A percentile compares a stretch with the other conserved stretches of the same genome.
These are phyloP conservation scores for Microplitis mediator DNA, from an alignment of 1,140 invertebrate species.

Conservation along the genomic window DNA sequence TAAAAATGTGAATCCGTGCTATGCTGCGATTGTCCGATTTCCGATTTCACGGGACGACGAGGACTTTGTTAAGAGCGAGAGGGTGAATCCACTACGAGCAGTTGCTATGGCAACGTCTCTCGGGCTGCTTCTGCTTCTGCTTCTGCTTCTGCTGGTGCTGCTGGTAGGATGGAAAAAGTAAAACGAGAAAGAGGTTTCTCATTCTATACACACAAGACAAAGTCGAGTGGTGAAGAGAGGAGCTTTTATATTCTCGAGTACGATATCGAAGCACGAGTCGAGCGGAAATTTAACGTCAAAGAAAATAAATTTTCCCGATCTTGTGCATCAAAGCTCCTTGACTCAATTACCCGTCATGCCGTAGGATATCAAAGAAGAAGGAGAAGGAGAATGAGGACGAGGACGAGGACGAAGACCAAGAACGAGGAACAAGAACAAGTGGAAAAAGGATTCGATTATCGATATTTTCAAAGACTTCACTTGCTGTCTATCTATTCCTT, in stretches of 20 bases:
- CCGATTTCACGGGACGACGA: slow-evolving; percentile 7
- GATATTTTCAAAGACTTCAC: not conserved
- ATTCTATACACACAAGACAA: not conserved
- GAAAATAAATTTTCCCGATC: slow-evolving; percentile 9
- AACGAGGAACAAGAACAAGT: no score
- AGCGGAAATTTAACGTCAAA: slow-evolving; percentile 5
- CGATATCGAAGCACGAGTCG: slow-evolving; percentile 9
- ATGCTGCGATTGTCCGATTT: slow-evolving; percentile 2
- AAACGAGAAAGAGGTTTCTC: not conserved
- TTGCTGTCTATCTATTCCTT: no score
- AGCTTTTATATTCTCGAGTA: slow-evolving; percentile 4
- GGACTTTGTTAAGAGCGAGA: slow-evolving; percentile 5
- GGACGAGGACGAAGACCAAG: no score
- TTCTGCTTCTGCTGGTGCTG: no score
- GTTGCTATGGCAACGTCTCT: slow-evolving; percentile 11
- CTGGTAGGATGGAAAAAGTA: not conserved
- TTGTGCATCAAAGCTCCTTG: slow-evolving; percentile 1
- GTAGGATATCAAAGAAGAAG: not conserved
- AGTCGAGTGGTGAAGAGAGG: not conserved
- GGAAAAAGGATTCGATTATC: not conserved
- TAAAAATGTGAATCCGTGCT: not conserved
- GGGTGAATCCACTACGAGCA: not conserved
- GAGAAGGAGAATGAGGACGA: not conserved
- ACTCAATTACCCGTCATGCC: not conserved
- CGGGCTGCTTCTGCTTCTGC: no score